phyloP scores from a whole-genome alignment of 2,113 vertebrate genomes.

The Murina feae region DNA sequence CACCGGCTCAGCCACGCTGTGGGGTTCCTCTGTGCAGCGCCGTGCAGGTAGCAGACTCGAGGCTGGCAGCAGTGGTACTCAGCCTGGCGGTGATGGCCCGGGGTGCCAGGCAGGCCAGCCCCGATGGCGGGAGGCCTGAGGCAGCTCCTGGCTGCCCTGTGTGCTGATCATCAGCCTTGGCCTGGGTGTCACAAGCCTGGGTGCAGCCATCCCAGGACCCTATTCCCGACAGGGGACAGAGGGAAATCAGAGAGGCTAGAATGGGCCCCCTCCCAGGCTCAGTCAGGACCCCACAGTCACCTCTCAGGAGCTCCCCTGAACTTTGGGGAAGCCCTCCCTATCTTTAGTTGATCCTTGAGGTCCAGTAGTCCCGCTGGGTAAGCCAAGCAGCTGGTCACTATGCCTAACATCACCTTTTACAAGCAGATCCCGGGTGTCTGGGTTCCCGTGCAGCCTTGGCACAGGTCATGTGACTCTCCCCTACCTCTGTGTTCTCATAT shows the following conservation, averaged over 20 bases:
- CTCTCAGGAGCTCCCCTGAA: background rate
- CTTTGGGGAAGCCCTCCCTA: background rate
- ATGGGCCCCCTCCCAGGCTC: background rate
- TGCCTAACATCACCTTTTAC: too few species aligned
- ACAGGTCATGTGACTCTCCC: background rate
- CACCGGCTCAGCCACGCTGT: accelerated
- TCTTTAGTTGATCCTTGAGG: background rate
- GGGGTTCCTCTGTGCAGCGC: accelerated
- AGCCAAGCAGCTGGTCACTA: background rate
- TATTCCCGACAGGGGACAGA: background rate
- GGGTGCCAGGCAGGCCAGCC: background rate
- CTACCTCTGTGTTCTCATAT: background rate
- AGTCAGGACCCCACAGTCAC: background rate
- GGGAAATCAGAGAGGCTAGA: background rate
- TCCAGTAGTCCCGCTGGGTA: background rate
- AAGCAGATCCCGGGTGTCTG: background rate
- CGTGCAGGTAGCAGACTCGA: background rate
- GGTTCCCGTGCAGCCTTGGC: background rate
- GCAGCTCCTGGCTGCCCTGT: background rate
- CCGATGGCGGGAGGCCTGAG: background rate
- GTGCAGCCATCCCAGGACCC: background rate
- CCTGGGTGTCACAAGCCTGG: background rate
- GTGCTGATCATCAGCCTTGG: background rate
- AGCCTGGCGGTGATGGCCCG: background rate
- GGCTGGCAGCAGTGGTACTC: background rate